Base-by-base conservation (phyloP, 1,140 invertebrate species). In the Drosophila elegans region DNA sequence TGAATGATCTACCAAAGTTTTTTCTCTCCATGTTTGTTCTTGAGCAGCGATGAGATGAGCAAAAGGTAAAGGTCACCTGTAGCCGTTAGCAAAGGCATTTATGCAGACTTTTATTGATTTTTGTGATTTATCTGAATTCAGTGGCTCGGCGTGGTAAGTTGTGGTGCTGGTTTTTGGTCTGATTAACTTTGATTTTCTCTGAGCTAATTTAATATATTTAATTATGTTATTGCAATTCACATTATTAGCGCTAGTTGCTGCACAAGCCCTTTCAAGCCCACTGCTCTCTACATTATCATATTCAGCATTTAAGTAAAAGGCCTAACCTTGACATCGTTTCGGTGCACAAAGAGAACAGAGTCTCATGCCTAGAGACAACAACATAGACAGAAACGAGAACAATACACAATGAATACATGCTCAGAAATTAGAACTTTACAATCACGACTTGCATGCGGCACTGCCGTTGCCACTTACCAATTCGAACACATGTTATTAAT, bases 31-130 rank as follows among this genome's bases (percentile, higher is more conserved):
- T 68, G 42, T 34, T 41, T 38, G 16, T 9, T 45, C 41, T 54
- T 64, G 34, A 41, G 34, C 41, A 54, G 64, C 46, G 39, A 39
- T 51, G 52, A 45, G 36, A 39, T 51, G 52, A 45, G 36, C 29
- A 64, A 80, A 76, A 81, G 78, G 78, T 81, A 41, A 73, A 73
- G 73, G 73, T 55, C 64, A 56, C 21, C 29, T 29, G n/a, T 27
- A 36, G 67, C 64, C 64, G 49, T 38, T 69, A 29, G 64, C 67
- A 16, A 38, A 41, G 36, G 27, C 41, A 69, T 56, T 66, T 44
- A 13, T 32, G 16, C 36, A 56, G 51, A 56, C 42, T 53, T 66
- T 39, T 32, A 53, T 66, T 48, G 53, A 38, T 51, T 13, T 64
- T 46, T 25, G 59, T 13, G 56, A 64, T 12, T 11, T 27, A 27